Conservation (phyloP, 2,888 invertebrate genomes). For the Andrena hattorfiana region DNA sequence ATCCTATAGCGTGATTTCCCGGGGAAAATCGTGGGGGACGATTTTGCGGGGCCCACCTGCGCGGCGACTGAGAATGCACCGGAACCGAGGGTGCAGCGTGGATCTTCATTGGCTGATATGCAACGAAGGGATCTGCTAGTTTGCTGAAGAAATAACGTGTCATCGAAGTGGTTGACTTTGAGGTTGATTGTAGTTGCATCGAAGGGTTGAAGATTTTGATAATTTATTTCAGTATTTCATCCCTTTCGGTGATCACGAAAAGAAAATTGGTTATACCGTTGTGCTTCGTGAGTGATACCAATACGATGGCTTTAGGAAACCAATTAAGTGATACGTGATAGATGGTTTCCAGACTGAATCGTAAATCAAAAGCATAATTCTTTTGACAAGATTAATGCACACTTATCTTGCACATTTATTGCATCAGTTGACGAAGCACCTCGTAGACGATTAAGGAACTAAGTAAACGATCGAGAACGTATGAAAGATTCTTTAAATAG, state of each 20-base stretch:
- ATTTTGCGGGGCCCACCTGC: slow-evolving; percentile 22
- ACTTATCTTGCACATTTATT: too few species aligned
- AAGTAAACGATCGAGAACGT: background rate
- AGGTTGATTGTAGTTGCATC: too few species aligned
- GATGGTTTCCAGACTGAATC: too few species aligned
- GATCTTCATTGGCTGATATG: background rate
- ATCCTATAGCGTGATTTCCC: slow-evolving; percentile 78
- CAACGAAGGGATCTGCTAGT: background rate
- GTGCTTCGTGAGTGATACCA: too few species aligned
- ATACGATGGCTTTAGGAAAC: too few species aligned
- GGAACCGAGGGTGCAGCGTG: background rate
- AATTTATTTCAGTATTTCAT: too few species aligned
- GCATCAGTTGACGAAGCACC: background rate
- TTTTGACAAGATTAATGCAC: background rate
- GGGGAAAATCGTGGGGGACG: slow-evolving; percentile 39
- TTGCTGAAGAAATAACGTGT: background rate
- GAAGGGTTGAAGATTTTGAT: too few species aligned
- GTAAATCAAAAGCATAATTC: background rate
- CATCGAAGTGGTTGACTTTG: background rate
- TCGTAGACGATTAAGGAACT: background rate
- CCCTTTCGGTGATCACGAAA: too few species aligned
- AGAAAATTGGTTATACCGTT: too few species aligned
- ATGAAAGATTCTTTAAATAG: background rate
- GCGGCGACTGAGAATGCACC: background rate
- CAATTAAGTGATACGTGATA: too few species aligned